Evolutionary conservation across 2,797 vertebrate genomes (phyloP).

Genomic region (Coregonus sp.): DNA sequence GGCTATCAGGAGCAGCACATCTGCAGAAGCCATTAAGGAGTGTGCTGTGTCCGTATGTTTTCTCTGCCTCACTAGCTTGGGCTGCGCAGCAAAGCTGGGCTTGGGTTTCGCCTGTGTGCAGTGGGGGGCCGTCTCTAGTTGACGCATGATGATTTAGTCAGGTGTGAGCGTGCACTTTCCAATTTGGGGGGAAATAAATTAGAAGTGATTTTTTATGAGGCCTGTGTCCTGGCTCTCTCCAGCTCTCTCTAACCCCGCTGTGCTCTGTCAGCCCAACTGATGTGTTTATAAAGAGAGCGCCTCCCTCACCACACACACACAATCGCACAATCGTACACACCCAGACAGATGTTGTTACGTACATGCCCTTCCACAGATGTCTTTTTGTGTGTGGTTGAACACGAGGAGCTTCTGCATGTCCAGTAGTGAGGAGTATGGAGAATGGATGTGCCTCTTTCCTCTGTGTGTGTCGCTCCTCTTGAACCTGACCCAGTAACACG

Average conservation of each 20-base stretch:
- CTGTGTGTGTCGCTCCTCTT: background rate
- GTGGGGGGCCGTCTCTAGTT: conserved; percentile 95
- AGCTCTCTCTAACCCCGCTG: conserved; percentile 74
- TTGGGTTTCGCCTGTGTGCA: conserved; percentile 93
- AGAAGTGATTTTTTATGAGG: conserved; percentile 96
- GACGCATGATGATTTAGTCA: conserved; percentile 99
- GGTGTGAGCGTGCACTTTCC: conserved; percentile 99
- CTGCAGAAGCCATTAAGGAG: conserved; percentile 94
- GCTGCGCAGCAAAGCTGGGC: conserved; percentile 91
- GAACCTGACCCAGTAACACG: conserved; percentile 19
- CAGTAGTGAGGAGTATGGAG: background rate
- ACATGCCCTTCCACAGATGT: conserved; percentile 11
- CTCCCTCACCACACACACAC: conserved; percentile 28
- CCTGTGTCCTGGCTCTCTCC: conserved; percentile 84
- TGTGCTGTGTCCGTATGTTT: conserved; percentile 71
- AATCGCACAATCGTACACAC: background rate
- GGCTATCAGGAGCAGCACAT: conserved; percentile 80
- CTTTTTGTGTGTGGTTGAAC: conserved; percentile 22
- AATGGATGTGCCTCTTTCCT: background rate
- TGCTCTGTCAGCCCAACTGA: conserved; percentile 91
- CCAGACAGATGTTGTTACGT: conserved; percentile 20
- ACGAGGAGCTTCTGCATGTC: conserved; percentile 11
- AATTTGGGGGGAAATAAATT: conserved; percentile 99
- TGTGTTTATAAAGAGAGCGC: conserved; percentile 93
- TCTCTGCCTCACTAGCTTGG: conserved; percentile 83